phyloP scores from a whole-genome alignment of 2,113 vertebrate species.

The Fulica atra region DNA sequence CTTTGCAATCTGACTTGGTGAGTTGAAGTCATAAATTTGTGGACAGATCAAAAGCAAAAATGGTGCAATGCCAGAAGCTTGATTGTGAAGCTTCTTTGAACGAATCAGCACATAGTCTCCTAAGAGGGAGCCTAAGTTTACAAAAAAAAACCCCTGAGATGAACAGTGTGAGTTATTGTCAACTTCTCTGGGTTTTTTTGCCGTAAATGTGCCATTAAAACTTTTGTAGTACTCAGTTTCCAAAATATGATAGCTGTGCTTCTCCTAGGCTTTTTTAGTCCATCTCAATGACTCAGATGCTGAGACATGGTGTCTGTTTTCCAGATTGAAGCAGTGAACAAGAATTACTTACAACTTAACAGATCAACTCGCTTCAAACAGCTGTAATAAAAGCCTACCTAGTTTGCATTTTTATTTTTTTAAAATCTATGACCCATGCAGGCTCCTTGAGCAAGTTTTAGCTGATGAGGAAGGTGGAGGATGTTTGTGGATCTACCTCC shows the following conservation, averaged over 20 bases:
- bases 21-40: constrained; percentile 36
- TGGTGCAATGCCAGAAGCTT: neutral
- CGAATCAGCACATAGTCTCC: neutral
- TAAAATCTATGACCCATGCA: neutral
- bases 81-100: neutral
- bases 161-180: neutral
- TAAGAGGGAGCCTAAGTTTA: neutral
- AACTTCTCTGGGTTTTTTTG: neutral
- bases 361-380: neutral
- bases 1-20: neutral
- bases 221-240: neutral
- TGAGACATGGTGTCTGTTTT: neutral
- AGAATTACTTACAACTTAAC: neutral
- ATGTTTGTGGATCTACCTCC: neutral
- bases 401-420: neutral
- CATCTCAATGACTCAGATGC: neutral
- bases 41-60: neutral
- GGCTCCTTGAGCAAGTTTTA: neutral
- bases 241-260: neutral
- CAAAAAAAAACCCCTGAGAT: neutral
- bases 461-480: neutral
- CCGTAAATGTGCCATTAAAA: neutral
- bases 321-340: neutral
- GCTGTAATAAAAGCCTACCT: neutral
- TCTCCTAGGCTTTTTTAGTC: neutral